phyloP scores from a whole-genome alignment of 2,797 vertebrate species.

The Borostomias antarcticus region DNA sequence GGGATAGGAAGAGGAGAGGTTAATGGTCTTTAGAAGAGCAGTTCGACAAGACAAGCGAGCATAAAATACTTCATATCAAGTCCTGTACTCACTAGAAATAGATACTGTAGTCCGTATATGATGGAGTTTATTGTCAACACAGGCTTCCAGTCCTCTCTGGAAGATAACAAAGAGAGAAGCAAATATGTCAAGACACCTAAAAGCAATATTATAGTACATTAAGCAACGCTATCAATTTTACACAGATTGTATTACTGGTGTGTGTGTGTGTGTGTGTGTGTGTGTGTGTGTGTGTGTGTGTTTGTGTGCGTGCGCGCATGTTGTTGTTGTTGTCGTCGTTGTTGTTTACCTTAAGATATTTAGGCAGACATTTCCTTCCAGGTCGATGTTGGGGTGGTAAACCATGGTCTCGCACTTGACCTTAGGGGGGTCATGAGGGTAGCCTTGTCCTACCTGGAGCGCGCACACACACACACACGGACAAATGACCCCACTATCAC shows the following conservation, averaged over 20 bases:
- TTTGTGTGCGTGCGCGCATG: too few relatives aligned
- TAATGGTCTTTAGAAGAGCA: neutral
- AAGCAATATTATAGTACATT: neutral
- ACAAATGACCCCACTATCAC: constrained; percentile 1
- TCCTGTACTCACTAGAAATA: constrained; percentile 88
- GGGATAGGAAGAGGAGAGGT: too few relatives aligned
- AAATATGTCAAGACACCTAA: neutral
- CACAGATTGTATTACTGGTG: neutral
- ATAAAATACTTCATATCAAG: neutral
- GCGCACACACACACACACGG: constrained; percentile 15
- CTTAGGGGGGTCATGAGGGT: constrained; percentile 95
- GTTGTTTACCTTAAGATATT: constrained; percentile 89
- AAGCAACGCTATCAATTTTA: neutral
- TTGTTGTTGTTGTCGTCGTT: too few relatives aligned
- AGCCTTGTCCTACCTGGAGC: constrained; percentile 91
- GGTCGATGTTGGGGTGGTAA: constrained; percentile 97
- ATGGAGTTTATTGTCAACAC: constrained; percentile 97
- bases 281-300: neutral
- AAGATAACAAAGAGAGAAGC: constrained; percentile 1
- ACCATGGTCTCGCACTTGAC: constrained; percentile 98
- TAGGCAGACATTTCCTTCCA: constrained; percentile 97
- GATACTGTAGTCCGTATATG: constrained; percentile 97
- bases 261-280: too few relatives aligned
- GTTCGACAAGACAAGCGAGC: neutral
- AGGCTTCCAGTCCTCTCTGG: constrained; percentile 97